Base-by-base conservation (phyloP, 2,797 vertebrate species). In the Platyrinchus mystaceus region DNA sequence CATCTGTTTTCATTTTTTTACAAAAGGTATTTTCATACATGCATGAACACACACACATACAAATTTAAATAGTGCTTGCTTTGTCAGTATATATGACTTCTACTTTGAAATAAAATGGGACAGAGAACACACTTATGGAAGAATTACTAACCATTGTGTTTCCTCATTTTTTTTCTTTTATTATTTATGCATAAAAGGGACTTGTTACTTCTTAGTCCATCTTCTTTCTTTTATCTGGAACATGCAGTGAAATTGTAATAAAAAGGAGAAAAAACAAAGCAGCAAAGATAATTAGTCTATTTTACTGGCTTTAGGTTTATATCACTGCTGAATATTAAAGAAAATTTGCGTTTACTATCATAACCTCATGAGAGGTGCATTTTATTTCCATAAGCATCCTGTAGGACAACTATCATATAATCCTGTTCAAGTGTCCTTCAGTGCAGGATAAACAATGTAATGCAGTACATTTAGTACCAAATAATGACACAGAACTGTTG, bases 351-450 rank as follows among this genome's bases (percentile, higher is more conserved):
- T 83, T 96, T 86, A 36, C 50, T 76, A 12, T 79, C 28, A 27
- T 50, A 67, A 50, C n/a, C 41, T 84, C 68, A 59, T 52, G 71
- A 96, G 76, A 90, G 49, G 30, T 67, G 34, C 37, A 46, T 83
- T 95, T 96, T 87, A 12, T 87, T 91, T 90, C 74, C 58, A 70
- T 56, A 80, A 87, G 23, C 67, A 82, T 91, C 68, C 39, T 71
- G 60, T 53, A 69, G 64, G 88, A 79, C 21, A 78, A 6, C 41
- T 26, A 62, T 66, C 36, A 59, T 70, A 70, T 81, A 94, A 92
- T 76, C 58, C 68, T 39, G 52, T 68, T 93, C n/a, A 67, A 88
- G 80, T 78, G 58, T 87, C 79, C 50, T 95, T 93, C 80, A 83
- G 23, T 58, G 75, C 34, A 67, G 26, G 28, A 59, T 85, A 91